Percentiles rank a stretch among this genome's conserved stretches.
phyloP scores from a whole-genome alignment of 2,888 invertebrate species.

The Hirtodrosophila confusa region DNA sequence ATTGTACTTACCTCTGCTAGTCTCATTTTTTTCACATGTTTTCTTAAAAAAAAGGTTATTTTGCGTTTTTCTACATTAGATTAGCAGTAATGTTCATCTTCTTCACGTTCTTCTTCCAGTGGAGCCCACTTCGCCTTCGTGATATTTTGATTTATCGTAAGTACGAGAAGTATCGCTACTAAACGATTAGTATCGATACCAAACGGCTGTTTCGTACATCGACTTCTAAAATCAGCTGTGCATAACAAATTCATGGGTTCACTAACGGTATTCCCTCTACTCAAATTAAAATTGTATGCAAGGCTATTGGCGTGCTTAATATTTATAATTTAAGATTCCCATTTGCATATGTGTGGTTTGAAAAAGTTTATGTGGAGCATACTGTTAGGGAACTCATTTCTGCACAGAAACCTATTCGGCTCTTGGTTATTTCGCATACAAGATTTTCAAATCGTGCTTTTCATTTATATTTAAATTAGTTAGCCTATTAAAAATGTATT shows the following conservation, averaged over 20 bases:
- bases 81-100: conserved; percentile 42
- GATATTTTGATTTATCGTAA: conserved; percentile 46
- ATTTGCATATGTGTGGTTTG: no score
- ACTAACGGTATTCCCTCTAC: not conserved
- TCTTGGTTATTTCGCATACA: no score
- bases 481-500: no score
- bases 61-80: conserved; percentile 50
- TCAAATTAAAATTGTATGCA: not conserved
- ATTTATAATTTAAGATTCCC: no score
- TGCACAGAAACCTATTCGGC: no score
- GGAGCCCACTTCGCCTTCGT: conserved; percentile 42
- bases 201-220: conserved; percentile 39
- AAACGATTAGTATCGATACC: conserved; percentile 15
- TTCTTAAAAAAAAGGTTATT: conserved; percentile 56
- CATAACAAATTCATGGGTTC: not conserved
- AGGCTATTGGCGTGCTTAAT: no score
- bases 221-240: conserved; percentile 30
- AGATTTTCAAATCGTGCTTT: no score
- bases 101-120: conserved; percentile 52
- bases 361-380: no score
- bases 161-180: conserved; percentile 28
- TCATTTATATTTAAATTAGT: no score
- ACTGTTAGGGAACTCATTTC: no score
- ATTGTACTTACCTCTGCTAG: conserved; percentile 66
- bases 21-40: conserved; percentile 76